Base-by-base conservation (phyloP, 2,797 vertebrate species). In the Lepidocolaptes lacrymiger region DNA sequence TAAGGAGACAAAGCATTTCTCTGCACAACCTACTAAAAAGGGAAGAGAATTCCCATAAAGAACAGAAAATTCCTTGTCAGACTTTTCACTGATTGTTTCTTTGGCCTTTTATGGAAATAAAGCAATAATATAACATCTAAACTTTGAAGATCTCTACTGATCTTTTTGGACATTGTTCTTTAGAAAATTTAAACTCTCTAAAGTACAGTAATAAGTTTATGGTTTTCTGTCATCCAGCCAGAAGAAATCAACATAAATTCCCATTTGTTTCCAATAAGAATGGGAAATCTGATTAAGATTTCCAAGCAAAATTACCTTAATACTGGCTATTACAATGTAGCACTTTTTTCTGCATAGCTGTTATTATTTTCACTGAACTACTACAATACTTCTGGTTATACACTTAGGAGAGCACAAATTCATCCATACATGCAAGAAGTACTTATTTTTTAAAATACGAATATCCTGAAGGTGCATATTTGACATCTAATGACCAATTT, bases 261-360 rank as follows among this genome's bases (percentile, higher is more conserved):
- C 24, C 10, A 20, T 69, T 62, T 62, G 94, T 75, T 85, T 76
- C 32, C 26, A 63, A 39, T 55, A 67, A 89, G 84, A 84, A 84
- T 83, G 46, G 66, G 75, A 89, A 80, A 90, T 77, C 54, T 84
- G 49, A 82, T n/a, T 76, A 95, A 72, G 58, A 95, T 95, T 93
- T 95, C 55, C 62, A 59, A 30, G 34, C 63, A 43, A 94, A 90
- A 95, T 89, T 34, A 68, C 43, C 43, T 88, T 87, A 89, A 89
- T 85, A 56, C 28, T 68, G 28, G 14, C 41, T 91, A 85, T 52
- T 52, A 61, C 5, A 61, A 9, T 52, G 3, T 36, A 74, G 34
- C 17, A 43, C 37, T 58, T 71, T 58, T 68, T 48, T 24, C 88
- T 81, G 20, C 22, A 23, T 34, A 83, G 48, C 56, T 95, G 49